Percentiles rank a stretch among this genome's conserved stretches.
Conservation (phyloP, 2,797 vertebrate genomes). For the Adrianichthys oophorus region DNA sequence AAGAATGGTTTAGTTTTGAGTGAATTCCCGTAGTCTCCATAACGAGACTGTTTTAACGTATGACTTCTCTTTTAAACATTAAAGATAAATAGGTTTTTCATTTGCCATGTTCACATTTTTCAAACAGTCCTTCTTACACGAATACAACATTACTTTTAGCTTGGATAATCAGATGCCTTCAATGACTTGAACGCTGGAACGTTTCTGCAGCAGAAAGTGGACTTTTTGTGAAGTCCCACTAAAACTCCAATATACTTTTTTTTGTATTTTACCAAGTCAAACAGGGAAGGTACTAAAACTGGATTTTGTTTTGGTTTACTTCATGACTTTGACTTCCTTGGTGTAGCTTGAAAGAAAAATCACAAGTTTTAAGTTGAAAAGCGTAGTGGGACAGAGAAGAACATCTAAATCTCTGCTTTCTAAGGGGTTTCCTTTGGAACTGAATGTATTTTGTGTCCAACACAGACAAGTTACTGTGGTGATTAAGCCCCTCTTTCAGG, state of each 20-base stretch:
- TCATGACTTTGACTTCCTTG: not conserved
- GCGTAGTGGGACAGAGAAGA: not conserved
- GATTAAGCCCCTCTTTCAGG: constrained; percentile 71
- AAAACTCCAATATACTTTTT: constrained; percentile 40
- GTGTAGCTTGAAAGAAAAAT: constrained; percentile 3
- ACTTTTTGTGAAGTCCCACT: constrained; percentile 14
- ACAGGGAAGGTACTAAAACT: constrained; percentile 7
- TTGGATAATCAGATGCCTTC: no score
- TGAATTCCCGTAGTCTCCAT: no score
- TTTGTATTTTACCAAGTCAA: constrained; percentile 14
- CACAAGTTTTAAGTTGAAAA: not conserved
- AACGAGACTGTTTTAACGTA: no score
- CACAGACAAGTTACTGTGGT: constrained; percentile 55
- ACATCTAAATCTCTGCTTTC: constrained; percentile 14
- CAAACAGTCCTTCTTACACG: no score
- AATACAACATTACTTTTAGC: no score
- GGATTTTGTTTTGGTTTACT: not conserved
- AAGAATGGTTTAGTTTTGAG: no score
- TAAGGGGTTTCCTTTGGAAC: constrained; percentile 27
- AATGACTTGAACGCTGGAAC: not conserved
- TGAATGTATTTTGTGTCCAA: constrained; percentile 17
- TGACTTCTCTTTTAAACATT: no score
- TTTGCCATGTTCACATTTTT: no score
- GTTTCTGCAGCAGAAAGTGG: constrained; percentile 19
- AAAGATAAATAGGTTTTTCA: no score